phyloP scores from a whole-genome alignment of 1,140 invertebrate species.

The Parasteatoda tepidariorum region DNA sequence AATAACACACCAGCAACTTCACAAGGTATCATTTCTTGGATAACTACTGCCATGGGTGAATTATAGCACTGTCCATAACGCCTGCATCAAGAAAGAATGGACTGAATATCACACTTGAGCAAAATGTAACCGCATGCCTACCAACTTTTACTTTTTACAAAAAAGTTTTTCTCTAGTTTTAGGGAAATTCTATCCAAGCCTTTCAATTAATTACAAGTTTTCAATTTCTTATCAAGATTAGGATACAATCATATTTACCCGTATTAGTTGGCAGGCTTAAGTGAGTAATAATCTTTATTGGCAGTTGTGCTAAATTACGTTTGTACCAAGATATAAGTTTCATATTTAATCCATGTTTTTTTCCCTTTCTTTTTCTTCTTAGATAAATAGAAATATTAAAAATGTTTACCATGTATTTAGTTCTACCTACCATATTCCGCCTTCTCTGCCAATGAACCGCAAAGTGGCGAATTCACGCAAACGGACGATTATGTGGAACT shows the following conservation, averaged over 20 bases:
- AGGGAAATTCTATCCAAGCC: not conserved
- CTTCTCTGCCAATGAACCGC: too few relatives aligned
- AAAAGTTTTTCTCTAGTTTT: not conserved
- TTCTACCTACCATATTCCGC: too few relatives aligned
- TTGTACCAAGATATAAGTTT: too few relatives aligned
- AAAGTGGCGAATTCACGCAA: too few relatives aligned
- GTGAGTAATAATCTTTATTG: too few relatives aligned
- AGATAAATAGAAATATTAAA: too few relatives aligned
- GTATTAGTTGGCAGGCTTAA: too few relatives aligned
- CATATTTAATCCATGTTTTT: too few relatives aligned
- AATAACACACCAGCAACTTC: conserved; percentile 83
- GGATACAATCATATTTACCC: not conserved
- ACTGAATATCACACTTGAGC: not conserved
- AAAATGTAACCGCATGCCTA: not conserved
- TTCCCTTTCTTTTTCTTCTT: too few relatives aligned
- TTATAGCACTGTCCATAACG: conserved; percentile 76
- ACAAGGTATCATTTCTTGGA: conserved; percentile 81
- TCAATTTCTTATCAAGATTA: not conserved
- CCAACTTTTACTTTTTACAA: not conserved
- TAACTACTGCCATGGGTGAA: conserved; percentile 81
- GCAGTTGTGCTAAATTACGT: too few relatives aligned
- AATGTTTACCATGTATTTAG: too few relatives aligned
- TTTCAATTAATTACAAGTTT: not conserved
- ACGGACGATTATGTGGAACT: too few relatives aligned
- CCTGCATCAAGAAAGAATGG: conserved; percentile 65